Evolutionary conservation across 2,797 vertebrate genomes (phyloP).

Genomic region (Poecilia picta): DNA sequence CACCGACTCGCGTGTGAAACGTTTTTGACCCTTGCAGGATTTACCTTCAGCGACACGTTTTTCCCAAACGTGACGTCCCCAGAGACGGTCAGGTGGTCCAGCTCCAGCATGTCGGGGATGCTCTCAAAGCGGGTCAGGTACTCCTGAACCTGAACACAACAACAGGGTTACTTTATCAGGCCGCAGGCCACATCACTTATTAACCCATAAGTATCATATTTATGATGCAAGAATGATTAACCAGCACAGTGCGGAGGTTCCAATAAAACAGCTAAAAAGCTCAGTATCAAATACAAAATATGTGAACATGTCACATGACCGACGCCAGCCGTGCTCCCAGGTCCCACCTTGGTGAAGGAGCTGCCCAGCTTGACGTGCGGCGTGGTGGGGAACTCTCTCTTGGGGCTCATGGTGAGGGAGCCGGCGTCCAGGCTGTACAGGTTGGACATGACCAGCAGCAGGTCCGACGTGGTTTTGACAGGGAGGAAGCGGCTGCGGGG

Average conservation of each 20-base stretch:
- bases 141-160: constrained; percentile 89
- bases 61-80: constrained; percentile 99
- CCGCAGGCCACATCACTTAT: neutral
- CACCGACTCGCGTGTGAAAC: neutral
- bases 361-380: constrained; percentile 97
- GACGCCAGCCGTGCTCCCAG: accelerated
- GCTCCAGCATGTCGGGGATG: constrained; percentile 98
- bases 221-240: neutral
- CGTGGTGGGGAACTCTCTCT: constrained; percentile 95
- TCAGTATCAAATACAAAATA: neutral
- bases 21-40: neutral
- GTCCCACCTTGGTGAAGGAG: constrained; percentile 93
- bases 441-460: constrained; percentile 98
- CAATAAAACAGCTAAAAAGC: neutral
- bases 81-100: constrained; percentile 98
- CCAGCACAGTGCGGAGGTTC: neutral
- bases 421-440: constrained; percentile 97
- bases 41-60: constrained; percentile 94
- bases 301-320: neutral
- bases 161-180: neutral
- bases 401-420: constrained; percentile 95
- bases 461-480: constrained; percentile 97
- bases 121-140: constrained; percentile 95
- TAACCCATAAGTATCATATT: neutral
- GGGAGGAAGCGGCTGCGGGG: constrained; percentile 98